Evolutionary conservation across 1,140 invertebrate genomes (phyloP).

Genomic region (Cyclargus thomasi): DNA sequence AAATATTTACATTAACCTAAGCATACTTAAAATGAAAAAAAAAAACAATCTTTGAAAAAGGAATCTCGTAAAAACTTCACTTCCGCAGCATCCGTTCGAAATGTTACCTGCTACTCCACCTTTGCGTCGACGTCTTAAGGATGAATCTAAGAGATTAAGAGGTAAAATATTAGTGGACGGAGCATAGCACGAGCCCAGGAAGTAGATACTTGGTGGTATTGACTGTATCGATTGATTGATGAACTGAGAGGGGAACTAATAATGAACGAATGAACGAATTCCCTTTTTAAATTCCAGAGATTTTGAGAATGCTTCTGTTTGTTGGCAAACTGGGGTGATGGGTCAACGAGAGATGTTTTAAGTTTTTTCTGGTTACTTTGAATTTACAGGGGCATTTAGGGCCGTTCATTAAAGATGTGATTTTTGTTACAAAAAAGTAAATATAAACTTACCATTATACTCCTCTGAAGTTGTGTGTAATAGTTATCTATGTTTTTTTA

Average conservation of each 20-base stretch:
- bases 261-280: neutral
- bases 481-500: too few relatives aligned
- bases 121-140: too few relatives aligned
- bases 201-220: slow-evolving; percentile 25
- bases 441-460: too few relatives aligned
- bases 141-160: too few relatives aligned
- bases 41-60: neutral
- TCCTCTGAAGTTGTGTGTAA: too few relatives aligned
- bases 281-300: neutral
- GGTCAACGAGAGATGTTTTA: neutral
- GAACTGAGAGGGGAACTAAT: slow-evolving; percentile 14
- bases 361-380: neutral
- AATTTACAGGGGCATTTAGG: too few relatives aligned
- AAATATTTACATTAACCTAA: neutral
- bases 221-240: slow-evolving; percentile 35
- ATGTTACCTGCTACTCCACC: too few relatives aligned
- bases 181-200: neutral
- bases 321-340: neutral
- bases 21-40: neutral
- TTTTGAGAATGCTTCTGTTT: neutral
- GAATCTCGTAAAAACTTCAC: slow-evolving; percentile 9
- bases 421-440: too few relatives aligned
- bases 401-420: too few relatives aligned
- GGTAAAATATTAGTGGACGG: too few relatives aligned
- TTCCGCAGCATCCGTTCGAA: slow-evolving; percentile 18